Evolutionary conservation across 2,113 vertebrate genomes (phyloP).

Genomic region (Scomber japonicus): DNA sequence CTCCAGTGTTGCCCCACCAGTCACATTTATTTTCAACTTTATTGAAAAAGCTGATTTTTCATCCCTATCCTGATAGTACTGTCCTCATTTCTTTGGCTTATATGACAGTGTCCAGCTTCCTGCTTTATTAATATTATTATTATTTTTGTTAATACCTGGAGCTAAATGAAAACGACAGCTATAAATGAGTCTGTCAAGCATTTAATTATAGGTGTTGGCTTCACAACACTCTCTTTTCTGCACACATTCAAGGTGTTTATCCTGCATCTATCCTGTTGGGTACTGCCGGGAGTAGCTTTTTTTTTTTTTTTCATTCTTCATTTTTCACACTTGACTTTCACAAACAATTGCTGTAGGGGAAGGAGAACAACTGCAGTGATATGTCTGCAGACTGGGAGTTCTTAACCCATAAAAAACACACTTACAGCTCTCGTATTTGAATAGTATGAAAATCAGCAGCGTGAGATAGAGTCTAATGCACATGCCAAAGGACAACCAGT

Average conservation of each 20-base stretch:
- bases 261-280: background rate
- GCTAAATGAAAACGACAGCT: too few relatives aligned
- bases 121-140: too few relatives aligned
- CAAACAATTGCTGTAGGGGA: background rate
- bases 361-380: background rate
- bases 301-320: background rate
- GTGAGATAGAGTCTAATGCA: too few relatives aligned
- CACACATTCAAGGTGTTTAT: background rate
- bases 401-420: too few relatives aligned
- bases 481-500: too few relatives aligned
- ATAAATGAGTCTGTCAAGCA: too few relatives aligned
- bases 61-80: constrained; percentile 11
- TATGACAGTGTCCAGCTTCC: background rate
- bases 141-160: too few relatives aligned
- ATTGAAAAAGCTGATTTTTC: background rate
- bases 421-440: too few relatives aligned
- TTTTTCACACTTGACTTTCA: background rate
- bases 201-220: background rate
- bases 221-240: background rate
- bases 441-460: too few relatives aligned
- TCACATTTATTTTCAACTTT: background rate
- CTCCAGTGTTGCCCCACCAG: constrained; percentile 25
- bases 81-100: background rate
- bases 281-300: background rate
- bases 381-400: too few relatives aligned